A percentile compares a stretch with the other conserved stretches of the same genome.
These are phyloP conservation scores for Danio jaintianensis DNA, from an alignment of 2,797 vertebrate genomes.

Conservation along the genomic window DNA sequence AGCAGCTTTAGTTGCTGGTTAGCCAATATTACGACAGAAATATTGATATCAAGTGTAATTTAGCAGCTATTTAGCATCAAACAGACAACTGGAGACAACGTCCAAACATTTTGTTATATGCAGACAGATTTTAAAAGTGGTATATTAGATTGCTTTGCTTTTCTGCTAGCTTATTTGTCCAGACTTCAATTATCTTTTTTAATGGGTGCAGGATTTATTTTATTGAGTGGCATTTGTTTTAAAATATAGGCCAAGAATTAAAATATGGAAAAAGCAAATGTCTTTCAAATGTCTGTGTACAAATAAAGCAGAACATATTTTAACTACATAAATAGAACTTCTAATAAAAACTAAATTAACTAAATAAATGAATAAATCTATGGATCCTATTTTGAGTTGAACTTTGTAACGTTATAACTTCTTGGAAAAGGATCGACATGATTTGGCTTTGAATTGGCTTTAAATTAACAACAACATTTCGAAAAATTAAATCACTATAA, in stretches of 20 bases:
- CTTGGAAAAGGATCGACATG: too few relatives aligned
- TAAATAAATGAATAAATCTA: neutral
- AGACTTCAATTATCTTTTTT: neutral
- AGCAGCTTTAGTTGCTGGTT: constrained; percentile 10
- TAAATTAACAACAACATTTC: neutral
- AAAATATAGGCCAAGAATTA: neutral
- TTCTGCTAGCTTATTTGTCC: neutral
- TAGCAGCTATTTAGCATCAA: neutral
- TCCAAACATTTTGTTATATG: neutral
- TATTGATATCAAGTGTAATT: neutral
- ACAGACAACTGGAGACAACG: neutral
- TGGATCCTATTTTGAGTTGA: neutral
- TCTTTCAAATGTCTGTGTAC: neutral
- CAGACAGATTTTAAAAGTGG: neutral
- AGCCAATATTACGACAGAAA: constrained; percentile 3
- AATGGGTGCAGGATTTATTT: neutral
- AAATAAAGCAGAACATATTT: constrained; percentile 1
- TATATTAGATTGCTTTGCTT: neutral
- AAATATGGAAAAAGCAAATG: neutral
- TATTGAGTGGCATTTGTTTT: neutral
- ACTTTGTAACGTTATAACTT: too few relatives aligned
- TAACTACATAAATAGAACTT: neutral
- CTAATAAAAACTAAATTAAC: neutral
- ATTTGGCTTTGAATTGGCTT: neutral
- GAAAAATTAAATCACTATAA: neutral